Conservation (phyloP, 2,113 vertebrate genomes). For the Apeltes quadracus region DNA sequence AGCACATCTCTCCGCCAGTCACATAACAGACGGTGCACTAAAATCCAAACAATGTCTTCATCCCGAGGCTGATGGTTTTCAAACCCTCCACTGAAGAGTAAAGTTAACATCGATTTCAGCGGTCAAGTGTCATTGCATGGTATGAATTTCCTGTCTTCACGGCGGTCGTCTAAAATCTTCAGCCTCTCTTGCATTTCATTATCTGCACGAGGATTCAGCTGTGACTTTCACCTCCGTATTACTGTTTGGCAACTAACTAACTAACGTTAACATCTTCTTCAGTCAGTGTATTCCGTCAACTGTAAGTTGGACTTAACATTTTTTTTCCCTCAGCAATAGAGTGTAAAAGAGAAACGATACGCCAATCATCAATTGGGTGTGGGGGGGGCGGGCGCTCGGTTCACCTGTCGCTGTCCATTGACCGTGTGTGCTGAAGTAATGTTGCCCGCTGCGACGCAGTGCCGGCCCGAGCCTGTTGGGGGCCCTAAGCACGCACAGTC, state of each 20-base stretch:
- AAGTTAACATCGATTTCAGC: constrained; percentile 33
- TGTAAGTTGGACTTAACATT: background rate
- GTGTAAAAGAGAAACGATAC: background rate
- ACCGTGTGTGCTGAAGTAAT: no score
- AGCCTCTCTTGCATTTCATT: constrained; percentile 15
- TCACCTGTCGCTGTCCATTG: no score
- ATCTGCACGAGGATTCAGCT: background rate
- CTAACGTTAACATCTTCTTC: background rate
- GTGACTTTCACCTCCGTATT: background rate
- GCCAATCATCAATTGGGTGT: no score
- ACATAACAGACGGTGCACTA: constrained; percentile 15
- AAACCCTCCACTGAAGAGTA: constrained; percentile 28
- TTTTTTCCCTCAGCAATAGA: background rate
- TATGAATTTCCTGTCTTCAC: constrained; percentile 27
- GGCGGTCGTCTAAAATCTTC: constrained; percentile 20
- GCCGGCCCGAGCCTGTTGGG: no score
- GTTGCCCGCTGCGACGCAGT: no score
- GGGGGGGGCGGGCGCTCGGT: no score
- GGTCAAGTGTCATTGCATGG: constrained; percentile 26
- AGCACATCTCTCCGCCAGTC: constrained; percentile 25
- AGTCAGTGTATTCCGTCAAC: background rate
- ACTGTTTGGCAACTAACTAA: background rate
- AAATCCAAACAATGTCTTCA: constrained; percentile 29
- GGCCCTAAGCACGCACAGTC: no score
- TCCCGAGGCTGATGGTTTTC: constrained; percentile 27